Percentiles rank a stretch among this genome's conserved stretches.
Conservation (phyloP, 2,888 invertebrate species). For the Tipula vernalis region DNA sequence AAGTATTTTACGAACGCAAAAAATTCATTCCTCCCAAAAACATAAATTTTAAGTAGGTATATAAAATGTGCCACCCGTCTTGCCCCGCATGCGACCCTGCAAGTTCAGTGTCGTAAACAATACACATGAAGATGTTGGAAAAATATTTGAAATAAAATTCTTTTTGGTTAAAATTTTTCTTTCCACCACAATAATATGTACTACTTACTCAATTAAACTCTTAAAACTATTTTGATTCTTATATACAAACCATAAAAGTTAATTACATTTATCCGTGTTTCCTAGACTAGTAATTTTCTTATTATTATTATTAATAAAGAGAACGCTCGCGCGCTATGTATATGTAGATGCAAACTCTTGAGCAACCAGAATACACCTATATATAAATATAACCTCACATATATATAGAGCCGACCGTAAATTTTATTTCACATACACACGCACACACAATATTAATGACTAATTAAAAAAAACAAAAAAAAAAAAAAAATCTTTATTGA, state of each 20-base stretch:
- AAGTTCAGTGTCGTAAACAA: background rate
- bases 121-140: background rate
- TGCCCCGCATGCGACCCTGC: background rate
- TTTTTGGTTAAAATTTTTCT: background rate
- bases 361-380: background rate
- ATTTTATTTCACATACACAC: background rate
- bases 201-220: background rate
- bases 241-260: conserved; percentile 4
- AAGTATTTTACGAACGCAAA: background rate
- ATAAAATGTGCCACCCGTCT: background rate
- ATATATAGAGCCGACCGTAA: background rate
- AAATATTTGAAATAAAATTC: background rate
- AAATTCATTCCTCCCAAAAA: background rate
- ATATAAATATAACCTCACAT: background rate
- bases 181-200: background rate
- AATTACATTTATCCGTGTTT: conserved; percentile 4
- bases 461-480: background rate
- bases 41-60: background rate
- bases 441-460: background rate
- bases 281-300: background rate
- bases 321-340: background rate
- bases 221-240: background rate
- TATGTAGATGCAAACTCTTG: background rate
- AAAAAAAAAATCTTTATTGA: background rate
- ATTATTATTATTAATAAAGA: background rate